Conservation (phyloP, 2,113 vertebrate species). For the Psilopsiagon aurifrons region DNA sequence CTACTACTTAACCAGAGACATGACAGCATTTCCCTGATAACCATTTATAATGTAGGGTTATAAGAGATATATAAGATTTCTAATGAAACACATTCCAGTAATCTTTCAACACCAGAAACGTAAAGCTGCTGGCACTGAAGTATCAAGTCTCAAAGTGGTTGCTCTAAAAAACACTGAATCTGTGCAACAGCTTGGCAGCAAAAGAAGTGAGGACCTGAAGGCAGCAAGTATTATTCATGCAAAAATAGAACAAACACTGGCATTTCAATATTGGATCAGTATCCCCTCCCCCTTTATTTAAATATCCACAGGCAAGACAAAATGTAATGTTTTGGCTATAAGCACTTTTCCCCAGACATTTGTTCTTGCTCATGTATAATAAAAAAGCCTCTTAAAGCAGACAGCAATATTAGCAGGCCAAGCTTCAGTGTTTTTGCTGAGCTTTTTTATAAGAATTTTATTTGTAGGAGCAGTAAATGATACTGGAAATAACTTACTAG, state of each 20-base stretch:
- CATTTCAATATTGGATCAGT: slow-evolving; percentile 64
- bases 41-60: not conserved
- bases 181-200: slow-evolving; percentile 71
- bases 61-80: slow-evolving; percentile 21
- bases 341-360: slow-evolving; percentile 46
- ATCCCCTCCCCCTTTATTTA: slow-evolving; percentile 47
- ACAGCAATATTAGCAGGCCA: not conserved
- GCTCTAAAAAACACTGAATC: slow-evolving; percentile 67
- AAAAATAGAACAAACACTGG: slow-evolving; percentile 72
- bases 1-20: slow-evolving; percentile 10
- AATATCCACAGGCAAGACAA: slow-evolving; percentile 57
- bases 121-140: slow-evolving; percentile 66
- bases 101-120: slow-evolving; percentile 69
- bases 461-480: not conserved
- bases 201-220: slow-evolving; percentile 65
- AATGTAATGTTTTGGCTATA: slow-evolving; percentile 64
- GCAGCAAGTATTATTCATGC: slow-evolving; percentile 70
- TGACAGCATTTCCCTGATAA: slow-evolving; percentile 28
- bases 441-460: slow-evolving; percentile 7
- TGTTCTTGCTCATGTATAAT: slow-evolving; percentile 51
- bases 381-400: slow-evolving; percentile 37
- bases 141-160: slow-evolving; percentile 66
- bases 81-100: slow-evolving; percentile 52
- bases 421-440: slow-evolving; percentile 22
- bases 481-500: slow-evolving; percentile 32